phyloP scores from a whole-genome alignment of 1,140 invertebrate species.

The Augochlora pura region DNA sequence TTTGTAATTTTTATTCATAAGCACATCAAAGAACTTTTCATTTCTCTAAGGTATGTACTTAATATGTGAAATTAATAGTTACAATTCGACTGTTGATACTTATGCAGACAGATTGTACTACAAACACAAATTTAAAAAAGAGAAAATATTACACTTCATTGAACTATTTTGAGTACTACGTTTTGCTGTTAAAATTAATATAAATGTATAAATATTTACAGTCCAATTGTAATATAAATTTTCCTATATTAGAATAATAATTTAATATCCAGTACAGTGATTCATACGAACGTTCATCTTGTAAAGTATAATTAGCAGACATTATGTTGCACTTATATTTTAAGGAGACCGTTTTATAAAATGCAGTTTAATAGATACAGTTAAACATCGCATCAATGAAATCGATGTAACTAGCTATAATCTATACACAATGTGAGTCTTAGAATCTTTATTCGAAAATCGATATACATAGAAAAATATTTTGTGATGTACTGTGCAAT shows the following conservation, averaged over 20 bases:
- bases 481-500: constrained; percentile 53
- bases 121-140: no score
- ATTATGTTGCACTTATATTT: constrained; percentile 1
- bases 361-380: neutral
- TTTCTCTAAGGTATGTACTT: constrained; percentile 50
- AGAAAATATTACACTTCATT: no score
- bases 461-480: constrained; percentile 2
- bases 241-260: constrained; percentile 3
- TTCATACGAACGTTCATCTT: neutral
- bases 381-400: neutral
- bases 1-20: constrained; percentile 36
- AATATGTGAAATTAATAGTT: constrained; percentile 45
- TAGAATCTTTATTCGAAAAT: neutral
- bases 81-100: neutral
- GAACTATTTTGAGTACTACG: no score
- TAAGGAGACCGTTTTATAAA: neutral
- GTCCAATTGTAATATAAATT: constrained; percentile 12
- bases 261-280: neutral
- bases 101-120: no score
- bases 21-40: constrained; percentile 33
- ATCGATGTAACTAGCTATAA: neutral
- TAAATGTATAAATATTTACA: no score
- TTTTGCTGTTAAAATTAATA: no score
- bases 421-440: neutral
- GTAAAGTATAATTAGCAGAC: neutral